These are phyloP conservation scores for Lasioglossum zephyrum DNA, from an alignment of 2,888 invertebrate genomes.

Conservation along the genomic window DNA sequence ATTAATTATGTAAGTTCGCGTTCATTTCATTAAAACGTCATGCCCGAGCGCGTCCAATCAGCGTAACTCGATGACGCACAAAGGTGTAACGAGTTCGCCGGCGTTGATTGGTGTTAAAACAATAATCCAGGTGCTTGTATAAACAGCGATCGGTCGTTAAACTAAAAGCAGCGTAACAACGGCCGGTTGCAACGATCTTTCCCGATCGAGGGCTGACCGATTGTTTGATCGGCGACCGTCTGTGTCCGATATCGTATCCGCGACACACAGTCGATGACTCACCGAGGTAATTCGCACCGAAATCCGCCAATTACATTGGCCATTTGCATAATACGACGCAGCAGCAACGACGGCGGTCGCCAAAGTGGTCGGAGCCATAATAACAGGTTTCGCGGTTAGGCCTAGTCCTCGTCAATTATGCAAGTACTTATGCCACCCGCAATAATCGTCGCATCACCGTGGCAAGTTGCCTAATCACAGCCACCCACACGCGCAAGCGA, in stretches of 20 bases:
- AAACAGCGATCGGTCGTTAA: not conserved
- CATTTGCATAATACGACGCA: conserved; percentile 50
- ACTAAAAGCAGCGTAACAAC: not conserved
- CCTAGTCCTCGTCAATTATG: conserved; percentile 49
- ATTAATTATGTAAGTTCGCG: not conserved
- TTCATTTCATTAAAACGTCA: not conserved
- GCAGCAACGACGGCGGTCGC: not conserved
- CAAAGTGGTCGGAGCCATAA: conserved; percentile 30
- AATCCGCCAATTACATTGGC: conserved; percentile 46
- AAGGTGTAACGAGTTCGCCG: not conserved
- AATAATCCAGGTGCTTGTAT: not conserved
- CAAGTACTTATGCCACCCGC: conserved; percentile 18
- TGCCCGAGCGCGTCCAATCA: not conserved
- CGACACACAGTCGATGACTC: conserved; percentile 28
- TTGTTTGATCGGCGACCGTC: conserved; percentile 18
- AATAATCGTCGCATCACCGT: conserved; percentile 35
- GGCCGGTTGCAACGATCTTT: not conserved
- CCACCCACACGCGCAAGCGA: not conserved
- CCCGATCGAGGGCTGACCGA: not conserved
- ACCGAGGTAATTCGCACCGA: conserved; percentile 17
- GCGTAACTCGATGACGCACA: not conserved
- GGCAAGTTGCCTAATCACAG: conserved; percentile 21
- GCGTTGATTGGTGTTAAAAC: not conserved
- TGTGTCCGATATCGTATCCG: conserved; percentile 21
- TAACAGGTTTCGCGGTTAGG: conserved; percentile 36